A percentile compares a stretch with the other conserved stretches of the same genome.
Evolutionary conservation across 2,113 vertebrate genomes (phyloP).

Genomic region (Sprattus sprattus): DNA sequence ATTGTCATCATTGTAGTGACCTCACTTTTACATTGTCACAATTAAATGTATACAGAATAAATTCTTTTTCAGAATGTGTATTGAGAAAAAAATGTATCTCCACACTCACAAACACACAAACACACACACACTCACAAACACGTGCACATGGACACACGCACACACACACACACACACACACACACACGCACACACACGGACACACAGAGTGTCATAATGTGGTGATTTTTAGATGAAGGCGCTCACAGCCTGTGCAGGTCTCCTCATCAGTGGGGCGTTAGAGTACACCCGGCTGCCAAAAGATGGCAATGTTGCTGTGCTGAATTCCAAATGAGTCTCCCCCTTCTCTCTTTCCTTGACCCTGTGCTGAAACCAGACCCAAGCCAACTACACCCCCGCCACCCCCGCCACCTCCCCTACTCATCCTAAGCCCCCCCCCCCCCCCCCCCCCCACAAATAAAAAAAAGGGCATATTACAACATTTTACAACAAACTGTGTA

Average conservation of each 20-base stretch:
- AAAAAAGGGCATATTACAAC: background rate
- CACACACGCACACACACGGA: background rate
- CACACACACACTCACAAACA: background rate
- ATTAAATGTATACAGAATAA: background rate
- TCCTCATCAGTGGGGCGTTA: background rate
- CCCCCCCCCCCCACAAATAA: background rate
- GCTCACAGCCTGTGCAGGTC: background rate
- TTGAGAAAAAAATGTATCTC: no score
- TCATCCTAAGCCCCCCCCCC: background rate
- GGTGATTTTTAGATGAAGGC: background rate
- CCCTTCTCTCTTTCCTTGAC: slow-evolving; percentile 14
- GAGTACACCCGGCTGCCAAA: slow-evolving; percentile 77
- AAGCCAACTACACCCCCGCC: background rate
- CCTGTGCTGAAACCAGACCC: background rate
- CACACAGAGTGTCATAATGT: background rate
- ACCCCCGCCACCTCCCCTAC: background rate
- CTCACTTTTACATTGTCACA: background rate
- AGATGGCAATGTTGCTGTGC: slow-evolving; percentile 96
- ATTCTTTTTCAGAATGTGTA: background rate
- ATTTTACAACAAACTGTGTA: background rate
- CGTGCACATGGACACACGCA: background rate
- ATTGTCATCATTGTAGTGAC: background rate
- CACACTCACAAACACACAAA: background rate
- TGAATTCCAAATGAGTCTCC: slow-evolving; percentile 69
- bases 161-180: background rate